These are phyloP conservation scores for Acomys russatus DNA, from an alignment of 2,797 vertebrate species.

Conservation along the genomic window DNA sequence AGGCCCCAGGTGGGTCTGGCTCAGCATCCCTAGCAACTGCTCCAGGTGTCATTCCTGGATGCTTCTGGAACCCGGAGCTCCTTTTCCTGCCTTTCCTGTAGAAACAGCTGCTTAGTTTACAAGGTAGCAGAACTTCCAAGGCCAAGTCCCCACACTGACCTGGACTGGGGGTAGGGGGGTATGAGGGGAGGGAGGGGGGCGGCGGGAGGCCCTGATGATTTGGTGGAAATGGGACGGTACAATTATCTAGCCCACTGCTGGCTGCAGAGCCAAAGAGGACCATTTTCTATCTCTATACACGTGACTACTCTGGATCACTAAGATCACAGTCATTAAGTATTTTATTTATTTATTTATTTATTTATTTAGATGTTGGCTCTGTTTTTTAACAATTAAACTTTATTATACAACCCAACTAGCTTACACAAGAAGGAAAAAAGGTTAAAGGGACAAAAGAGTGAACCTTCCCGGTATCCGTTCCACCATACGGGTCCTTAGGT, in stretches of 20 bases:
- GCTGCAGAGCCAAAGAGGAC: neutral
- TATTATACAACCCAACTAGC: too few relatives aligned
- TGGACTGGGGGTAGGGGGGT: neutral
- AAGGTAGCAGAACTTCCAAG: neutral
- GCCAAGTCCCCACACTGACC: neutral
- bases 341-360: neutral
- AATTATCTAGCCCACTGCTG: neutral
- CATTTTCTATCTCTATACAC: neutral
- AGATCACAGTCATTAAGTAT: neutral
- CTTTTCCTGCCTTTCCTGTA: neutral
- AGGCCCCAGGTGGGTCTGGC: neutral
- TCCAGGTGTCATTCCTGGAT: neutral
- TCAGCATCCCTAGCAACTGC: neutral
- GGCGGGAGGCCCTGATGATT: neutral
- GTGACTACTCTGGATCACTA: neutral
- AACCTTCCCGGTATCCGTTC: too few relatives aligned
- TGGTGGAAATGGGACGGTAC: neutral
- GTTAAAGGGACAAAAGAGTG: too few relatives aligned
- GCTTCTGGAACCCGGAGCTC: slow-evolving; percentile 8
- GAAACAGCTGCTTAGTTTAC: neutral
- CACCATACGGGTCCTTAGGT: too few relatives aligned
- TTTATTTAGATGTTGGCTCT: too few relatives aligned
- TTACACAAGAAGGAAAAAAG: too few relatives aligned
- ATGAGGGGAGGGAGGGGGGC: too few relatives aligned
- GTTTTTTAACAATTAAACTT: too few relatives aligned